Conservation (phyloP, 1,140 invertebrate species). For the Helicoverpa zea region DNA sequence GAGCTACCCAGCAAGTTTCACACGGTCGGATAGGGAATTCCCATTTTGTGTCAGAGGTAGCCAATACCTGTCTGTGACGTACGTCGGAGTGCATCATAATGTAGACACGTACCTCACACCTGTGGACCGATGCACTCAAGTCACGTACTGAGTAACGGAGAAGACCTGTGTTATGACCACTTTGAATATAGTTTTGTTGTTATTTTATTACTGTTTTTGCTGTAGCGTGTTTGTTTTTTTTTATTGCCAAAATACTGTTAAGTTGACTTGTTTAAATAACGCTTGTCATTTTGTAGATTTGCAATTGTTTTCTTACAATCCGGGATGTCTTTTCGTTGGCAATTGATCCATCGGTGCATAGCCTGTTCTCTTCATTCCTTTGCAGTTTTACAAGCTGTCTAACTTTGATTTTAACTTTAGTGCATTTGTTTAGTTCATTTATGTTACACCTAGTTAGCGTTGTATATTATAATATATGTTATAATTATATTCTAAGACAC, state of each 20-base stretch:
- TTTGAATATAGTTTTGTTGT: not conserved
- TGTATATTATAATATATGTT: no score
- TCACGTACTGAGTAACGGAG: conserved; percentile 51
- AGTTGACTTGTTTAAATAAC: no score
- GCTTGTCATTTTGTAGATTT: no score
- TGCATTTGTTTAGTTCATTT: no score
- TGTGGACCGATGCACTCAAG: conserved; percentile 27
- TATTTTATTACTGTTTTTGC: not conserved
- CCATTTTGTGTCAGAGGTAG: conserved; percentile 36
- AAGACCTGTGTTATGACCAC: conserved; percentile 24
- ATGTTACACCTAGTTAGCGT: no score
- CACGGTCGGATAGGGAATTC: conserved; percentile 56
- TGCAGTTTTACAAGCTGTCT: no score
- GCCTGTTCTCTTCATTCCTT: no score
- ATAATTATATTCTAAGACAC: no score
- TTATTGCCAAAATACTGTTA: not conserved
- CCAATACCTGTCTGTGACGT: conserved; percentile 23
- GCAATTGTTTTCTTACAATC: no score
- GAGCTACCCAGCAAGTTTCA: conserved; percentile 44
- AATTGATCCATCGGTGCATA: no score
- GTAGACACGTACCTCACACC: conserved; percentile 31
- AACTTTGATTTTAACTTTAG: no score
- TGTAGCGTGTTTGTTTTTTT: not conserved
- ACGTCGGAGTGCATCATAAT: conserved; percentile 46
- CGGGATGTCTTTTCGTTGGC: no score